Evolutionary conservation across 2,113 vertebrate species (phyloP), one percentile per base, ranked within the genome.

Genomic region (Atractosteus spatula): DNA sequence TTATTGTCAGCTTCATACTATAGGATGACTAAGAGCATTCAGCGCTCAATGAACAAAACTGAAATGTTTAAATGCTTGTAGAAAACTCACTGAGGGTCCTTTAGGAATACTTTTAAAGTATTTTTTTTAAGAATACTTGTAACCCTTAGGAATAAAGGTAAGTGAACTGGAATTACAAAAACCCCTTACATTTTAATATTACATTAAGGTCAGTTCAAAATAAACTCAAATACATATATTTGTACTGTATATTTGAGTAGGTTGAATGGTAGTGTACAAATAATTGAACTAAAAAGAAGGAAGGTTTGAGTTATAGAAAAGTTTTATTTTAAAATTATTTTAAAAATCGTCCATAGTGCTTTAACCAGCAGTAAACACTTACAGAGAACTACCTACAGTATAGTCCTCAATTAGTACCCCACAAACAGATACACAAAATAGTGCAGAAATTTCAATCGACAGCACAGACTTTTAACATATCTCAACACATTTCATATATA

Each of bases 111-210:
- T 10, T 51, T 29, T 29, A 29, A 29, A 29, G 17, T 29, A 29
- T 29, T 29, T 29, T 29, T 29, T 59, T 59, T 59, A 8, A 59
- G 8, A 13, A 8, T 13, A 59, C 14, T 59, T 59, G 14, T 5
- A 16, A 14, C 57, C 57, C 57, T 14, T 2, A 59, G 12, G 57
- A 59, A 8, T 59, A 13, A 1, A 59, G 57, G 14, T 59, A 59
- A 59, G 57, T 59, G 57, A 59, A 59, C 12, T 59, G 57, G 57
- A 13, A 59, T 59, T 59, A 13, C 4, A 59, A 29, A 59, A 59
- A 59, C 4, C 57, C 57, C n/a, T 59, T 59, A 13, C 57, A 59
- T 59, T 59, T 59, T 59, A 59, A 59, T 59, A 59, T 59, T 59
- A 59, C 57, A 59, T 51, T 51, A 51, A 51, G 47, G 47, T 59